These are phyloP conservation scores for Polylopha cassiicola DNA, from an alignment of 2,888 invertebrate genomes.

Conservation along the genomic window DNA sequence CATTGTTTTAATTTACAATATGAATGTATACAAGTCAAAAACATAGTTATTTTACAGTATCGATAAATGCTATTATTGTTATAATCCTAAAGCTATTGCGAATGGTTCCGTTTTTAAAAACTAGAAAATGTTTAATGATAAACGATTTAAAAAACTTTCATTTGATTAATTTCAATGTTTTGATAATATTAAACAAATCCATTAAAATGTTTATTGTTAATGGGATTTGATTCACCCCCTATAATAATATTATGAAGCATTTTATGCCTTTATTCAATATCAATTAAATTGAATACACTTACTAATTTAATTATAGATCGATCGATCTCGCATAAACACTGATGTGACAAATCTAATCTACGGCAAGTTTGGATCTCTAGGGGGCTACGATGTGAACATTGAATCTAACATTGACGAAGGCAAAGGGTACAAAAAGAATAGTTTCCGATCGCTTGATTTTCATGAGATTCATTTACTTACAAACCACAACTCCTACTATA, in stretches of 20 bases:
- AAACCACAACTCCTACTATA: constrained; percentile 63
- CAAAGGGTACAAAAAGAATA: constrained; percentile 53
- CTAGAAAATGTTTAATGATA: constrained; percentile 43
- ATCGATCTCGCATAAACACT: constrained; percentile 66
- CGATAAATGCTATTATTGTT: constrained; percentile 71
- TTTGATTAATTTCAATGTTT: constrained; percentile 30
- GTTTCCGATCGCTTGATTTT: constrained; percentile 56
- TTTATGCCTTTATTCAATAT: constrained; percentile 62
- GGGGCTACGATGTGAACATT: constrained; percentile 65
- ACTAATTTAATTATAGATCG: constrained; percentile 60
- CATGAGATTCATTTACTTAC: constrained; percentile 57
- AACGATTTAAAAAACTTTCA: constrained; percentile 42
- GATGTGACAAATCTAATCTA: constrained; percentile 67
- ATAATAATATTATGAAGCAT: constrained; percentile 63
- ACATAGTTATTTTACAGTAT: constrained; percentile 73
- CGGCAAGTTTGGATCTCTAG: constrained; percentile 57
- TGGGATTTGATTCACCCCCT: constrained; percentile 56
- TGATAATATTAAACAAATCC: constrained; percentile 41
- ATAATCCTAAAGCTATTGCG: constrained; percentile 70
- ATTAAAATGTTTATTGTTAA: constrained; percentile 35
- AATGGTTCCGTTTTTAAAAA: constrained; percentile 67
- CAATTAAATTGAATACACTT: constrained; percentile 68
- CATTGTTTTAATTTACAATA: constrained; percentile 66
- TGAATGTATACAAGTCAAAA: constrained; percentile 76
- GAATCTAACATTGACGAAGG: constrained; percentile 70